These are phyloP conservation scores for Neopipo cinnamomea DNA, from an alignment of 2,113 vertebrate genomes.

Conservation along the genomic window DNA sequence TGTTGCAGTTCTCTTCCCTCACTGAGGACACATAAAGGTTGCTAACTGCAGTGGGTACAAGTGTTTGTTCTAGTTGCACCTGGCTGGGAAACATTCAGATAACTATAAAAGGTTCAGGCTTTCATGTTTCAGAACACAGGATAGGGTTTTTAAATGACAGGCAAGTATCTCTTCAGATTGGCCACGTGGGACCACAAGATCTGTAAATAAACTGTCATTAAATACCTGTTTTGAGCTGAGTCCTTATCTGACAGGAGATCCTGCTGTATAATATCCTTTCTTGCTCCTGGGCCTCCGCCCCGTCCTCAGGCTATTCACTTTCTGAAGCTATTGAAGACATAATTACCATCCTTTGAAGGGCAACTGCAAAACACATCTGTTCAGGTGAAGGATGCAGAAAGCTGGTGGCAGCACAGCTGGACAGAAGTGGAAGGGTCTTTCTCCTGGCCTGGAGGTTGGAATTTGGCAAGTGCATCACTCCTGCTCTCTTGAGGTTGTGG, in stretches of 20 bases:
- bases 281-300: not conserved
- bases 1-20: not conserved
- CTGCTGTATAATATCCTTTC: not conserved
- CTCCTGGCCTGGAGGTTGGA: not conserved
- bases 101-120: not conserved
- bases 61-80: not conserved
- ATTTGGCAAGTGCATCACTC: not conserved
- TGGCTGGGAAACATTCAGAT: not conserved
- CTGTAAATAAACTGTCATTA: slow-evolving; percentile 10
- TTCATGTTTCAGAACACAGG: not conserved
- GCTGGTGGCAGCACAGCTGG: not conserved
- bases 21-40: not conserved
- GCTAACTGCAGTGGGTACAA: not conserved
- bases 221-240: not conserved
- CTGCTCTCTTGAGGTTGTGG: not conserved
- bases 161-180: not conserved
- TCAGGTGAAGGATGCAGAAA: not conserved
- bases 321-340: not conserved
- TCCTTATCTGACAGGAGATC: not conserved
- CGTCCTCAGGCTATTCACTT: not conserved
- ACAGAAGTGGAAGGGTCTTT: not conserved
- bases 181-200: not conserved
- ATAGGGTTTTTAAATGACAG: not conserved
- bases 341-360: not conserved
- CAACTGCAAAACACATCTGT: rapidly evolving